Conservation (phyloP, 2,113 vertebrate species). For the Eptesicus fuscus region DNA sequence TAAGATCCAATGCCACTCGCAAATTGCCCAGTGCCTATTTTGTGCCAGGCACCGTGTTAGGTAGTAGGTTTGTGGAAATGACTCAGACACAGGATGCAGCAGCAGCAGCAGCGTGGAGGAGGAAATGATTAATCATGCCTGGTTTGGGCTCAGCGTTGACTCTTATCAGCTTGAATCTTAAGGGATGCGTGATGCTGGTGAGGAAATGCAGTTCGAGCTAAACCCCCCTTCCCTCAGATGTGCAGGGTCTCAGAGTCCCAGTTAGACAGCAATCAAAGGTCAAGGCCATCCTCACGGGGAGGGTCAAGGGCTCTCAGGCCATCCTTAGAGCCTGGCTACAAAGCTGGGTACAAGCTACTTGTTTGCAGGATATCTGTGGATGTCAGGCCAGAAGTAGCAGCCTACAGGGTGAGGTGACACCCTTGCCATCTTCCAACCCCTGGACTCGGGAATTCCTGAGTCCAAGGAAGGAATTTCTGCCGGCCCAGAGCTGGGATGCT, state of each 20-base stretch:
- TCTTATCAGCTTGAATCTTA: conserved; percentile 8
- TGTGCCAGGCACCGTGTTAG: neutral
- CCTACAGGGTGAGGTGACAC: neutral
- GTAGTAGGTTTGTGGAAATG: neutral
- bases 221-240: neutral
- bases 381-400: neutral
- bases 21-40: neutral
- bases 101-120: neutral
- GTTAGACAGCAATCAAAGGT: neutral
- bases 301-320: neutral
- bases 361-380: neutral
- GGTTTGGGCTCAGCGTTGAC: neutral
- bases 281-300: neutral
- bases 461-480: neutral
- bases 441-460: neutral
- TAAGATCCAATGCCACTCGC: neutral
- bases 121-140: conserved; percentile 38
- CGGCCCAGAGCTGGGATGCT: neutral
- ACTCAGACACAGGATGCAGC: conserved; percentile 39
- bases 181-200: neutral
- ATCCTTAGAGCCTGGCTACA: neutral
- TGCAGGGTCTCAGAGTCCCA: neutral
- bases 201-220: conserved; percentile 11
- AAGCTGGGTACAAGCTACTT: neutral
- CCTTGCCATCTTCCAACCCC: neutral